Evolutionary conservation across 2,888 invertebrate genomes (phyloP).

Genomic region (Ornithoptera alexandrae): DNA sequence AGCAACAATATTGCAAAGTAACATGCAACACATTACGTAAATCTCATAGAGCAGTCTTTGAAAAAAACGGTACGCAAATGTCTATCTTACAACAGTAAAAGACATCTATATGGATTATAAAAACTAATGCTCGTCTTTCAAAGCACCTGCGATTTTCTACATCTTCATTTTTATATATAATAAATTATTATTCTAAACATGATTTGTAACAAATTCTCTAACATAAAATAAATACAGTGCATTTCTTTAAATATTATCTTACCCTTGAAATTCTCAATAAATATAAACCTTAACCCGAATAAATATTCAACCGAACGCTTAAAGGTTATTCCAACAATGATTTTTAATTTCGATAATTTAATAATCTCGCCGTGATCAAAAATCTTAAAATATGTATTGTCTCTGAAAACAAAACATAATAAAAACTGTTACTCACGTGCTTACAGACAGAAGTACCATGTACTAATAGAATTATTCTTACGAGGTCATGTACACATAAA

Average conservation of each 20-base stretch:
- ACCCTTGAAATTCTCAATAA: neutral
- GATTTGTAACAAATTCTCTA: no score
- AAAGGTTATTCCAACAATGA: neutral
- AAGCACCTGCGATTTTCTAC: neutral
- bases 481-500: no score
- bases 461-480: no score
- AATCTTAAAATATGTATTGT: no score
- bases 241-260: neutral
- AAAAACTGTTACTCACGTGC: no score
- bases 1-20: conserved; percentile 11
- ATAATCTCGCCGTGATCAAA: no score
- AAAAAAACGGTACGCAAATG: neutral
- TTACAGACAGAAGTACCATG: no score
- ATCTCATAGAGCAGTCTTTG: conserved; percentile 1
- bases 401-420: no score
- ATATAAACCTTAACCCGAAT: neutral
- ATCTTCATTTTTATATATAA: no score
- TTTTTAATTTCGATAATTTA: no score
- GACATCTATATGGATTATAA: neutral
- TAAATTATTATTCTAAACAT: no score
- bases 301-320: neutral
- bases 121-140: neutral
- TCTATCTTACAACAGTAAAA: neutral
- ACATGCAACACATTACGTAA: conserved; percentile 22
- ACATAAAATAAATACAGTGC: no score